A percentile compares a stretch with the other conserved stretches of the same genome.
Evolutionary conservation across 2,113 vertebrate genomes (phyloP).

Genomic region (Girardinichthys multiradiatus): DNA sequence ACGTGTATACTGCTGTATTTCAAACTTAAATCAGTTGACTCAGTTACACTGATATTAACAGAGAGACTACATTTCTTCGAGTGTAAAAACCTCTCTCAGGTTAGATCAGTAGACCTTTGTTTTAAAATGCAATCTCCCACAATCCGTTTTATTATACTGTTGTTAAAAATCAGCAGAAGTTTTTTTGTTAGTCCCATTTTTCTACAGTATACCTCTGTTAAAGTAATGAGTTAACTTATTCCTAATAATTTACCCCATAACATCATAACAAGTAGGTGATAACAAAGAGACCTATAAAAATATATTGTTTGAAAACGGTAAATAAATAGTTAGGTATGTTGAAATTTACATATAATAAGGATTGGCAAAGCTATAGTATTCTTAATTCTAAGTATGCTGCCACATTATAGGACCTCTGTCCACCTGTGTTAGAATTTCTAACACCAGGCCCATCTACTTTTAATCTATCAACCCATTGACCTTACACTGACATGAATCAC

Average conservation of each 20-base stretch:
- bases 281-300: background rate
- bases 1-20: too few relatives aligned
- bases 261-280: background rate
- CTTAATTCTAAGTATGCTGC: background rate
- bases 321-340: background rate
- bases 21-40: too few relatives aligned
- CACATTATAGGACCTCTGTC: background rate
- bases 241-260: background rate
- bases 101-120: background rate
- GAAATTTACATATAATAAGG: background rate
- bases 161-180: background rate
- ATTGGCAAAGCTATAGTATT: background rate
- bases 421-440: background rate
- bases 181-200: too few relatives aligned
- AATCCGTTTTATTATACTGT: background rate
- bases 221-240: background rate
- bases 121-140: background rate
- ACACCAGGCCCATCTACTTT: background rate
- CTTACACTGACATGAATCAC: background rate
- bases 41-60: too few relatives aligned
- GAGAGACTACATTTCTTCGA: too few relatives aligned
- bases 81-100: too few relatives aligned
- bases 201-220: background rate
- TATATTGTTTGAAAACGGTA: too few relatives aligned
- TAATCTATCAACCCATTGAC: background rate